These are phyloP conservation scores for Phylloscopus whistleri DNA, from an alignment of 2,113 vertebrate species.

Conservation along the genomic window DNA sequence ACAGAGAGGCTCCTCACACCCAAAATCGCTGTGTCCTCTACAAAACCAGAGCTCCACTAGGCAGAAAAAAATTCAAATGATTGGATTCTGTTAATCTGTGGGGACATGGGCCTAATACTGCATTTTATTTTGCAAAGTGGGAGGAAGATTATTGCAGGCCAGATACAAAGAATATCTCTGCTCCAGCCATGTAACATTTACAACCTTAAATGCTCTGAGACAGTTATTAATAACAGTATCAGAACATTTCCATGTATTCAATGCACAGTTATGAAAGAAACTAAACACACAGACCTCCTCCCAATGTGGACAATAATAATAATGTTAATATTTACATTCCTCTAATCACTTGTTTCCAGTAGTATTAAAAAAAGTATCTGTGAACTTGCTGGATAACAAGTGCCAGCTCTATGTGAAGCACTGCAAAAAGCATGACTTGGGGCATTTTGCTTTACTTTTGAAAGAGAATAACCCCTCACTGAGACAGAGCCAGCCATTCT, in stretches of 20 bases:
- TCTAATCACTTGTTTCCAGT: background rate
- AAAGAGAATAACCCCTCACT: background rate
- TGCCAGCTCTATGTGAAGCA: background rate
- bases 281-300: background rate
- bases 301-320: background rate
- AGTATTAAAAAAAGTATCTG: background rate
- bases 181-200: background rate
- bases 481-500: background rate
- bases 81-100: conserved; percentile 51
- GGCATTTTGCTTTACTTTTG: background rate
- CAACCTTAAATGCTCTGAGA: background rate
- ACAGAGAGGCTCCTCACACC: background rate
- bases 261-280: background rate
- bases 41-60: background rate
- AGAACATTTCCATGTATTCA: conserved; percentile 1
- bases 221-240: conserved; percentile 2
- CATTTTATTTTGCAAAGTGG: conserved; percentile 59
- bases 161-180: conserved; percentile 33
- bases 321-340: background rate
- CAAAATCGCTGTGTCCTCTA: background rate
- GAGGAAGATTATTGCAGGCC: conserved; percentile 36
- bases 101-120: conserved; percentile 23
- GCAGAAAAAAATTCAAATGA: conserved; percentile 40
- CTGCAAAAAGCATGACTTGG: background rate
- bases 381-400: background rate